Evolutionary conservation across 2,888 invertebrate species (phyloP), one percentile per base, ranked within the genome.

Genomic region (Cephonodes hylas): DNA sequence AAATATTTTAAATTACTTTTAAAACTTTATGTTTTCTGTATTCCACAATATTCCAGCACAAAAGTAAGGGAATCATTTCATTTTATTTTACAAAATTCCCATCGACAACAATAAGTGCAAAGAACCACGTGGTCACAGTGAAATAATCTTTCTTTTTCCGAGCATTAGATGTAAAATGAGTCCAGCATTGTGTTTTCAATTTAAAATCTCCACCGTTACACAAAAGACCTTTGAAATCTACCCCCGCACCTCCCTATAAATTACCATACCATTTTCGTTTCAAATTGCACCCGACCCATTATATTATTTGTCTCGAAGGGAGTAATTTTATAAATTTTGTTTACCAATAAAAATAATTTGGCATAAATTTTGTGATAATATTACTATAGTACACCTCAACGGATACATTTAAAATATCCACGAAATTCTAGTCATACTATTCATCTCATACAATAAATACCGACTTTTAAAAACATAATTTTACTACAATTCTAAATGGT

Each of bases 31-130:
- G 7, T 48, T 7, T 27, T 44, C 44, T 20, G 44, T 20, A 44
- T 44, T n/a, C n/a, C 27, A 31, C 18, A 15, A 53, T 27, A 53
- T 18, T 10, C 27, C 48, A n/a, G 25, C n/a, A 48, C 5, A 48
- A 15, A 27, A 48, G 25, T n/a, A 2, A 18, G 13, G 8, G 13
- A 15, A 48, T 5, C 23, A 48, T 27, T 48, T 27, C 10, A n/a
- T 53, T 53, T 53, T 10, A 53, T 31, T 31, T 18, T 10, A 18
- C 15, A 53, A 48, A 31, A 31, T 5, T 31, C 31, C 31, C 53
- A 31, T 56, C 20, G 46, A 42, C 48, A 58, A 66, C 61, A 64
- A 61, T 42, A 27, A 48, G n/a, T 48, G 48, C 48, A 48, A 48
- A 48, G 53, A 53, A 31, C 53, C 27, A 27, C 15, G 18, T 8